Evolutionary conservation across 2,113 vertebrate genomes (phyloP).

Genomic region (Saguinus imperator): DNA sequence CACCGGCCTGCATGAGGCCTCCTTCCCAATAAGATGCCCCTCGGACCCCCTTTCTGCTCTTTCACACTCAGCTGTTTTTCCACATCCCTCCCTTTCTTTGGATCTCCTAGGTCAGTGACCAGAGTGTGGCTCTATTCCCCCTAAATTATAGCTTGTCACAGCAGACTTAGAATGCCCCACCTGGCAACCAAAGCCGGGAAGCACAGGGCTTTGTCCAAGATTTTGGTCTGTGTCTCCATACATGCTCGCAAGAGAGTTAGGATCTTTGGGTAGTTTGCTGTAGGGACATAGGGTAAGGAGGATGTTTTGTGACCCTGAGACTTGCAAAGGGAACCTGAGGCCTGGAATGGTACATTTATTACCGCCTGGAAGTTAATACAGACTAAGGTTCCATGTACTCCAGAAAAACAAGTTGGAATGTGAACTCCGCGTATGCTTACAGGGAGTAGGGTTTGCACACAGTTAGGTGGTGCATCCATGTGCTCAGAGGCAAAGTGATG

Average conservation of each 20-base stretch:
- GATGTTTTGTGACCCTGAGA: neutral
- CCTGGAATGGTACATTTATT: neutral
- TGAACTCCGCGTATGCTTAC: neutral
- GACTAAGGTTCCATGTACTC: neutral
- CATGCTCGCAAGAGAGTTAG: neutral
- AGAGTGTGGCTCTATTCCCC: neutral
- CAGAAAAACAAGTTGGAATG: neutral
- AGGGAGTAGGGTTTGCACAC: neutral
- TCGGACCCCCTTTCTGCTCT: neutral
- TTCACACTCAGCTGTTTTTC: neutral
- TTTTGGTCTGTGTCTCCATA: neutral
- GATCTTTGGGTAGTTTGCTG: neutral
- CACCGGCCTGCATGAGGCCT: neutral
- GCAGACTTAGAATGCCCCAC: neutral
- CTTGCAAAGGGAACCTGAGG: neutral
- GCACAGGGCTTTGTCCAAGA: neutral
- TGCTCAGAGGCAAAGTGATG: neutral
- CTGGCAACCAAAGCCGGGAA: neutral
- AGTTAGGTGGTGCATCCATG: accelerated
- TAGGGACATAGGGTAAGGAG: neutral
- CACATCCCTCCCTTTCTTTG: neutral
- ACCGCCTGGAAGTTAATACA: neutral
- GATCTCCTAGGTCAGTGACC: neutral
- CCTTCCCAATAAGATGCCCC: neutral
- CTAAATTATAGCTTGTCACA: neutral